Evolutionary conservation across 2,888 invertebrate species (phyloP).

Genomic region (Urechis unicinctus): DNA sequence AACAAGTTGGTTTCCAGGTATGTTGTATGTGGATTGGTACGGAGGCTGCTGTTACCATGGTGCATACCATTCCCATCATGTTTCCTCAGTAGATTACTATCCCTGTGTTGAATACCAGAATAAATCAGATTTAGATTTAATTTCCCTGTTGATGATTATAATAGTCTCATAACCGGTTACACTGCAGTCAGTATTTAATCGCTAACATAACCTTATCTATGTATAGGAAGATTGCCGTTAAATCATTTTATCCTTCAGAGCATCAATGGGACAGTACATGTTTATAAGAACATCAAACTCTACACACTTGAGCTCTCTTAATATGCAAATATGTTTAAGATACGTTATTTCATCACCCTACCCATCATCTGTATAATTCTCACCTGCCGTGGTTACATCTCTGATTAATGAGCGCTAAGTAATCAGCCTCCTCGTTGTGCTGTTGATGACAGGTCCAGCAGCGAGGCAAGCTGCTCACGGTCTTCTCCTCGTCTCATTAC

Average conservation of each 20-base stretch:
- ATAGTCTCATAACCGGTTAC: too few relatives aligned
- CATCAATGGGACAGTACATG: too few relatives aligned
- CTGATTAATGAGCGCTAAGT: not conserved
- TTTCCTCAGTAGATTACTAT: not conserved
- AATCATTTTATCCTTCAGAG: too few relatives aligned
- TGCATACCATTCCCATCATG: too few relatives aligned
- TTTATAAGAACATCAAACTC: too few relatives aligned
- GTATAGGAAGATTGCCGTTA: too few relatives aligned
- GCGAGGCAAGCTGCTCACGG: slow-evolving; percentile 64
- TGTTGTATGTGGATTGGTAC: slow-evolving; percentile 7
- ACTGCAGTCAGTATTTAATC: too few relatives aligned
- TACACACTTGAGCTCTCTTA: too few relatives aligned
- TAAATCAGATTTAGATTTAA: too few relatives aligned
- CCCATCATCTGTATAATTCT: not conserved
- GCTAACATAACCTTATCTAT: too few relatives aligned
- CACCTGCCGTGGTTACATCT: not conserved
- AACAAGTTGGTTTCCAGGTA: slow-evolving; percentile 67
- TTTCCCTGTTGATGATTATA: too few relatives aligned
- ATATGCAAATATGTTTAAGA: not conserved
- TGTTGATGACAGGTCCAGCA: slow-evolving; percentile 62
- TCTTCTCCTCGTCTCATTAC: slow-evolving; percentile 71
- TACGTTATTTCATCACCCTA: not conserved
- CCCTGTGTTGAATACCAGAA: not conserved
- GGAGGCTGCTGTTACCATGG: too few relatives aligned
- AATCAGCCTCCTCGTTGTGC: not conserved